Conservation (phyloP, 2,113 vertebrate genomes). For the Tupaia chinensis region DNA sequence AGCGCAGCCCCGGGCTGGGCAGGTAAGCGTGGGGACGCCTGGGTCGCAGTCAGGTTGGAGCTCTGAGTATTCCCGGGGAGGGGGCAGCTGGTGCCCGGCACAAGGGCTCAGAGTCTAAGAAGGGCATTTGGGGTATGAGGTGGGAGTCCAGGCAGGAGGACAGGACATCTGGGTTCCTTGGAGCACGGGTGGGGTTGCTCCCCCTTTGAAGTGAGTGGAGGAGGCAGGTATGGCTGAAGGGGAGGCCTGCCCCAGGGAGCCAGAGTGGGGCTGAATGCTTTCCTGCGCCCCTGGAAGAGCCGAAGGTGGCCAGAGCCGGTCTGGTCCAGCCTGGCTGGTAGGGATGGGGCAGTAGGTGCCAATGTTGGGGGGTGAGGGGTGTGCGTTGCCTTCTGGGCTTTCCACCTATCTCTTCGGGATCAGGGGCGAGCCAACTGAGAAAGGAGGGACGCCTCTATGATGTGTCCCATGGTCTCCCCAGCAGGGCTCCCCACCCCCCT, state of each 20-base stretch:
- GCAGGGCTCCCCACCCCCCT: conserved; percentile 48
- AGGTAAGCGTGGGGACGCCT: conserved; percentile 61
- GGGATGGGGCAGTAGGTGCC: not conserved
- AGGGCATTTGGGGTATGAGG: not conserved
- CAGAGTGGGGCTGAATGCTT: not conserved
- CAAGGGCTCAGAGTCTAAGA: not conserved
- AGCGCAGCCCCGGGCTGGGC: conserved; percentile 56
- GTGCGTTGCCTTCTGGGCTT: not conserved
- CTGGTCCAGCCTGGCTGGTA: not conserved
- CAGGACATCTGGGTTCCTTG: not conserved
- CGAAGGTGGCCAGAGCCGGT: not conserved
- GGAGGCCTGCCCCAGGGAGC: not conserved
- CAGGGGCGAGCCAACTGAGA: not conserved
- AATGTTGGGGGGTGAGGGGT: not conserved
- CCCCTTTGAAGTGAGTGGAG: not conserved
- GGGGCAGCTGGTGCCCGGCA: not conserved
- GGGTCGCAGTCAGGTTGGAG: not conserved
- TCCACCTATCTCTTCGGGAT: not conserved
- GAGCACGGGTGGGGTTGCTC: not conserved
- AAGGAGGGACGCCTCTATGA: not conserved
- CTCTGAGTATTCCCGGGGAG: not conserved
- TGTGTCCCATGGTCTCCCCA: not conserved
- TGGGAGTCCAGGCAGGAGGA: not conserved
- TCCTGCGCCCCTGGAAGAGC: not conserved
- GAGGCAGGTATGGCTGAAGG: not conserved